These are phyloP conservation scores for Muntiacus muntjak DNA, from an alignment of 2,113 vertebrate species.

Conservation along the genomic window DNA sequence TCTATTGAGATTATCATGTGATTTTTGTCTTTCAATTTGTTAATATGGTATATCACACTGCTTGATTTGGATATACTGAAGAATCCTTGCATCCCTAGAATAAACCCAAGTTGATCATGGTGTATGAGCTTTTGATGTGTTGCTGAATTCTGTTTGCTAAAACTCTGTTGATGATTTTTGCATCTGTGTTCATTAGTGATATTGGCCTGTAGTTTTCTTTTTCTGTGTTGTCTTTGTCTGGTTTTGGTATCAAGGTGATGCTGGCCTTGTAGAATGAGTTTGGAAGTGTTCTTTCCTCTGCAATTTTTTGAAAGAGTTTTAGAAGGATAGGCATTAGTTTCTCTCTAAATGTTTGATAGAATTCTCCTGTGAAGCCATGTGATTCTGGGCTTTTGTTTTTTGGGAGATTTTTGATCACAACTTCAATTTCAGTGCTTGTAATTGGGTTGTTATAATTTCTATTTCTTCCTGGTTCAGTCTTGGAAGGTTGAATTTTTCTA, in stretches of 20 bases:
- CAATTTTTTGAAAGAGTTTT: neutral
- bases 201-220: neutral
- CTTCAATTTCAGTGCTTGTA: neutral
- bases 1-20: neutral
- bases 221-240: neutral
- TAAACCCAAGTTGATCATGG: neutral
- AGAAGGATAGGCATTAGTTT: neutral
- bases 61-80: neutral
- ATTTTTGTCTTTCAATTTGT: neutral
- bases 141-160: neutral
- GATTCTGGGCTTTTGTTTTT: neutral
- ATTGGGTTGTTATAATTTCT: neutral
- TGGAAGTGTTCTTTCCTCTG: neutral
- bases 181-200: neutral
- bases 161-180: neutral
- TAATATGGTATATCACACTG: neutral
- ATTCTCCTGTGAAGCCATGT: neutral
- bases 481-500: neutral
- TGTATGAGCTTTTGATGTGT: neutral
- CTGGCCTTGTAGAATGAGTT: neutral
- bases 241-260: neutral
- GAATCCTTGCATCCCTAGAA: neutral
- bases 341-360: neutral
- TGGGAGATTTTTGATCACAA: neutral
- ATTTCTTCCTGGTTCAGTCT: neutral